Evolutionary conservation across 2,113 vertebrate species (phyloP), one percentile per base, ranked within the genome.

Genomic region (Chrysochloris asiatica): DNA sequence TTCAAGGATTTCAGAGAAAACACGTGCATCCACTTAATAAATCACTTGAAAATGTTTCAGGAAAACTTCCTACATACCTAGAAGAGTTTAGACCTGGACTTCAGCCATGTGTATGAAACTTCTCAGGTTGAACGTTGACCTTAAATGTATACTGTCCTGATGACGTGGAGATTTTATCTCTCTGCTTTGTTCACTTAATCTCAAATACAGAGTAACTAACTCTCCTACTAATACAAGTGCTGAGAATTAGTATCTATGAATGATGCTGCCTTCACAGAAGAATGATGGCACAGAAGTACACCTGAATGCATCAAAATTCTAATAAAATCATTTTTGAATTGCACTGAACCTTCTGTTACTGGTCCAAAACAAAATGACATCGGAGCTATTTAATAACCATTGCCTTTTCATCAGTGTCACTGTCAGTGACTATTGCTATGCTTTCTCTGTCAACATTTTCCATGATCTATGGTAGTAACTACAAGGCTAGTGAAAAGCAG

Each of bases 1-100:
- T 82, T 78, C 67, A 93, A 95, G 81, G 86, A 93, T 93, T 94
- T 95, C 89, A 36, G 41, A 85, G 41, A 89, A 89, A 94, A 86
- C 36, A 83, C n/a, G 81, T 86, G 45, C 0, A 9, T 54, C 43
- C 33, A 84, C 38, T 94, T 67, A 89, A 89, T 52, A 92, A 88
- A 87, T 89, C 73, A 81, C 54, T 83, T 81, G 48, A 69, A 93
- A 88, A 69, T 81, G 28, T 52, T 90, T 88, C 83, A 93, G 65
- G 26, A 92, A 94, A 90, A 78, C 63, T 21, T 81, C 33, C 47
- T 56, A 6, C 84, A 72, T 81, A 90, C 59, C 48, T 89, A 83
- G 30, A 73, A 86, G 63, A 90, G 16, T 22, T 38, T 6, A 41
- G 28, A 54, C 26, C 26, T 78, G 26, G 38, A 52, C 48, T 85